phyloP scores from a whole-genome alignment of 1,140 invertebrate genomes.

The Scaptomyza graminum region DNA sequence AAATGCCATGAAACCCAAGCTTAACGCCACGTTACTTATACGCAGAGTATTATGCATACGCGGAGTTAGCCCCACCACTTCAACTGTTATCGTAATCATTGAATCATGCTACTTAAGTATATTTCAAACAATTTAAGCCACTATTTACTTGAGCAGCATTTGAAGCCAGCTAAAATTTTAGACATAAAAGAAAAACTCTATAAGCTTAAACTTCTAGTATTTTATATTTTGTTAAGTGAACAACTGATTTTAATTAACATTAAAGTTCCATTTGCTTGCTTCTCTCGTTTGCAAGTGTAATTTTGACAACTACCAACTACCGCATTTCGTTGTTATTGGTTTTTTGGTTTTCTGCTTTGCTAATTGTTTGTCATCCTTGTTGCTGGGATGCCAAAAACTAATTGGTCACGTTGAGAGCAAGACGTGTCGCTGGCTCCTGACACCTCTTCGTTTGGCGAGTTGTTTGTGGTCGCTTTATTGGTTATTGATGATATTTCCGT shows the following conservation, averaged over 20 bases:
- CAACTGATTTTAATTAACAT: too few species aligned
- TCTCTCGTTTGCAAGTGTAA: constrained; percentile 2
- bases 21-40: constrained; percentile 33
- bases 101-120: too few species aligned
- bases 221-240: too few species aligned
- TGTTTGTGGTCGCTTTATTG: constrained; percentile 21
- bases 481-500: constrained; percentile 72
- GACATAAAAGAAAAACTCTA: too few species aligned
- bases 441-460: not conserved
- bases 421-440: constrained; percentile 20
- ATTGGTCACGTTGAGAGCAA: constrained; percentile 40
- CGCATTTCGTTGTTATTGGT: not conserved
- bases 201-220: too few species aligned
- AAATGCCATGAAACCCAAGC: constrained; percentile 25
- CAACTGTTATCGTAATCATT: too few species aligned
- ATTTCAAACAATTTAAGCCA: too few species aligned
- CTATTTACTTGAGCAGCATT: too few species aligned
- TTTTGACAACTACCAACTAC: not conserved
- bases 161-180: too few species aligned
- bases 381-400: constrained; percentile 13
- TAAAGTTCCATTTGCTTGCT: too few species aligned
- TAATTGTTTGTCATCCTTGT: constrained; percentile 41
- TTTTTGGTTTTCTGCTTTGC: constrained; percentile 1
- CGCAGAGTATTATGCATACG: constrained; percentile 17
- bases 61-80: too few species aligned